Conservation (phyloP, 2,113 vertebrate species). For the Cyphomyrus discorhynchus region DNA sequence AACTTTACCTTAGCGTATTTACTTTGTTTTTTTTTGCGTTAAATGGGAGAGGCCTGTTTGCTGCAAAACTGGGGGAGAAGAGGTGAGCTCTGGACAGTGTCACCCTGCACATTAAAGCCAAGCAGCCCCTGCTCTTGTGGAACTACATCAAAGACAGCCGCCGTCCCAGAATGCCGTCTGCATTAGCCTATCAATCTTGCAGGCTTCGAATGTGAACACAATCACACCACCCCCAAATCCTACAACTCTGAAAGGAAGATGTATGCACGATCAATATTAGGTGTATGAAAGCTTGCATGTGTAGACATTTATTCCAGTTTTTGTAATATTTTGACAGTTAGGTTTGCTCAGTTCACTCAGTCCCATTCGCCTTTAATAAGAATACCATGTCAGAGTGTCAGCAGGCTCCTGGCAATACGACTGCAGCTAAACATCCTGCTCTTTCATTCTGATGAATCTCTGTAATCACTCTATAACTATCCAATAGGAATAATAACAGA, state of each 20-base stretch:
- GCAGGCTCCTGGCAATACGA: not conserved
- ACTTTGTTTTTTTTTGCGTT: not conserved
- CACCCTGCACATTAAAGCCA: not conserved
- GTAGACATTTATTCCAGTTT: not conserved
- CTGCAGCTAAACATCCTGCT: not conserved
- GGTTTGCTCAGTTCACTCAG: not conserved
- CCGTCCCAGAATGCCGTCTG: not conserved
- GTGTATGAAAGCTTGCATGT: not conserved
- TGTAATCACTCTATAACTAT: not conserved
- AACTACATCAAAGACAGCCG: not conserved
- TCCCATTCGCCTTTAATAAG: not conserved
- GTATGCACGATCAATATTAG: not conserved
- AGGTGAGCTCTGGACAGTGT: not conserved
- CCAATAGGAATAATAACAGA: not conserved
- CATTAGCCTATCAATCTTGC: not conserved
- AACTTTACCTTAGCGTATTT: conserved; percentile 7
- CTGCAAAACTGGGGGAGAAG: not conserved
- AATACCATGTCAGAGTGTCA: not conserved
- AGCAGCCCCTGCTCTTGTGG: not conserved
- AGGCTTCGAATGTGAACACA: not conserved
- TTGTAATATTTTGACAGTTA: not conserved
- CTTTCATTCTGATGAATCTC: not conserved
- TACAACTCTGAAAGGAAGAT: not conserved
- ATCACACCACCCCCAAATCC: not conserved
- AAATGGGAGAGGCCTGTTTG: not conserved